phyloP scores from a whole-genome alignment of 1,140 invertebrate genomes.

The Caerostris extrusa region DNA sequence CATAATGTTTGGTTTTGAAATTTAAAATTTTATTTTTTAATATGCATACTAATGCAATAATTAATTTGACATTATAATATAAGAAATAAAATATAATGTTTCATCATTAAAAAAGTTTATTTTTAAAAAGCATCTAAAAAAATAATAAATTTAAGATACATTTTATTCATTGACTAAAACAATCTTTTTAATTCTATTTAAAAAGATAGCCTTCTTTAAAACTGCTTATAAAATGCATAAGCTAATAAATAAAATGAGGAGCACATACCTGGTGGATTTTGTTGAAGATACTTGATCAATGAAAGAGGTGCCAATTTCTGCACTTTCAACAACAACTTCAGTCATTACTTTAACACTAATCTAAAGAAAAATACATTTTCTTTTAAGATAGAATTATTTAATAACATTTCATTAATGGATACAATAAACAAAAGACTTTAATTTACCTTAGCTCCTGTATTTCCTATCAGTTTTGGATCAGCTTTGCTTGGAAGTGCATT shows the following conservation, averaged over 20 bases:
- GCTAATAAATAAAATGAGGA: not conserved
- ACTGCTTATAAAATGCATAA: slow-evolving; percentile 55
- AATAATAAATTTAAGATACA: too few species aligned
- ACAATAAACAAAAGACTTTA: slow-evolving; percentile 10
- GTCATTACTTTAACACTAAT: slow-evolving; percentile 83
- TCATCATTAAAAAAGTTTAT: too few species aligned
- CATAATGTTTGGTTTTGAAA: too few species aligned
- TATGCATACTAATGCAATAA: too few species aligned
- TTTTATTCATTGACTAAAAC: too few species aligned
- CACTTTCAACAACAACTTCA: slow-evolving; percentile 86
- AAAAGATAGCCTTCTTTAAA: not conserved
- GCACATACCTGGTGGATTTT: slow-evolving; percentile 86
- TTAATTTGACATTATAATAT: too few species aligned
- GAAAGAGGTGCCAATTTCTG: slow-evolving; percentile 95
- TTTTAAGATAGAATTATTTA: not conserved
- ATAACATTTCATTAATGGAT: not conserved
- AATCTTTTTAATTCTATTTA: too few species aligned
- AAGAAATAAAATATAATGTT: too few species aligned
- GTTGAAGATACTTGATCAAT: slow-evolving; percentile 92
- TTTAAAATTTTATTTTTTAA: too few species aligned
- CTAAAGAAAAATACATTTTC: slow-evolving; percentile 77
- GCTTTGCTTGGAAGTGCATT: slow-evolving; percentile 85
- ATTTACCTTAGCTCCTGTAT: slow-evolving; percentile 84
- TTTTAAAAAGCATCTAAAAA: too few species aligned
- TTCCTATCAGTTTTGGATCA: slow-evolving; percentile 84